Evolutionary conservation across 2,888 invertebrate genomes (phyloP), one percentile per base, ranked within the genome.

Genomic region (Megastigmus dorsalis): DNA sequence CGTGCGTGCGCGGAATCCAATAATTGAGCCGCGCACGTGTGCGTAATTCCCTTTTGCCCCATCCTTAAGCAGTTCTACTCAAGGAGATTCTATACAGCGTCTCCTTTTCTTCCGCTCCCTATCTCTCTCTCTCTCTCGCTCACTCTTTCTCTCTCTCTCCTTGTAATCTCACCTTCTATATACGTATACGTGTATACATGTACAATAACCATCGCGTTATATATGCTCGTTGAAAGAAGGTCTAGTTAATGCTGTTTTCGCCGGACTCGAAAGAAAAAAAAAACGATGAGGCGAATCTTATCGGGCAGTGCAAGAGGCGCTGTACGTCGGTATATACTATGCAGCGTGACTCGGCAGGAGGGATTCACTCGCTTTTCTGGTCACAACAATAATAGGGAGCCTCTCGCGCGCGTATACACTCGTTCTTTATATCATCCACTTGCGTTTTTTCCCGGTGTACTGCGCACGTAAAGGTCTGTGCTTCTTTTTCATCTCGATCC

Each of bases 341-440:
- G 48, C 23, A n/a, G 3, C 4, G 18, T 10, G n/a, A 43, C 18
- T 41, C 2, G 3, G 4, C 45, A 18, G 4, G 4, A 18, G 18
- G 1, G 43, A 43, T 43, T 43, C 2, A 43, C 15, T 15, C 18
- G 3, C n/a, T 2, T 7, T 3, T 9, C 36, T 6, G 23, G 13
- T 36, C 43, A 18, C 50, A 63, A 63, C 63, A 63, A 63, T 50
- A 36, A 63, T 38, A 63, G 50, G 63, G n/a, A n/a, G n/a, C n/a
- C n/a, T n/a, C n/a, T n/a, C n/a, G n/a, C n/a, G n/a, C n/a, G n/a
- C n/a, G n/a, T n/a, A n/a, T n/a, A n/a, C n/a, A n/a, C n/a, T n/a
- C n/a, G n/a, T n/a, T n/a, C n/a, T n/a, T n/a, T n/a, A n/a, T n/a
- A n/a, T n/a, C n/a, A n/a, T n/a, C n/a, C n/a, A n/a, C n/a, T n/a